Evolutionary conservation across 2,113 vertebrate species (phyloP), one percentile per base, ranked within the genome.

Genomic region (Cheilinus undulatus): DNA sequence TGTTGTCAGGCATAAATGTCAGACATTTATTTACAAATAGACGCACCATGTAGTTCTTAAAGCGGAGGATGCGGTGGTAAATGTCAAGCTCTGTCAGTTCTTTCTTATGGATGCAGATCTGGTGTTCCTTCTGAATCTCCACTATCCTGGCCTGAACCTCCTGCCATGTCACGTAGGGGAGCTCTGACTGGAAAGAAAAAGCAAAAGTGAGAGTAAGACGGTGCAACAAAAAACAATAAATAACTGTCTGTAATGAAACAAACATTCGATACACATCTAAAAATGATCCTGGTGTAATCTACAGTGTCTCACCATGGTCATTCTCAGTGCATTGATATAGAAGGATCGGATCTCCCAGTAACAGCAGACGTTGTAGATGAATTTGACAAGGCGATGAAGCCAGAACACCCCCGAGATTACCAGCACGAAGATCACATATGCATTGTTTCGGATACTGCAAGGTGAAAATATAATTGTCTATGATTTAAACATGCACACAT

Each of bases 71-170:
- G 77, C 98, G 95, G 82, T 99, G 98, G 86, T 98, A 99, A 83
- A 99, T 96, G 78, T 99, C 98, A 24, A 99, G 89, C 86, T 99
- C 98, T 0, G 96, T 95, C 71, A 99, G 92, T 77, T 99, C 98
- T 32, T 97, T 97, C 89, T 99, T 99, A 82, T 99, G 98, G 85
- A 99, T 99, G 83, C 98, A 99, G 84, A 99, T 99, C 92, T 99
- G 97, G 80, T 99, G 98, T 66, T 99, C 98, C 76, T 99, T 99
- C 93, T 99, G 98, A 52, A 97, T 98, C 91, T 98, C 97, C 67
- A 99, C 95, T 0, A 99, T 99, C 64, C 96, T 91, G 3, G 96
- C 97, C 90, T 99, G 97, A 14, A 99, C 97, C 87, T 99, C 98
- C 85, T 99, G 97, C 98, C 98, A 99, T 0, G 97, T 97, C 83